Base-by-base conservation (phyloP, 2,888 invertebrate genomes). In the Lochmaea crataegi region DNA sequence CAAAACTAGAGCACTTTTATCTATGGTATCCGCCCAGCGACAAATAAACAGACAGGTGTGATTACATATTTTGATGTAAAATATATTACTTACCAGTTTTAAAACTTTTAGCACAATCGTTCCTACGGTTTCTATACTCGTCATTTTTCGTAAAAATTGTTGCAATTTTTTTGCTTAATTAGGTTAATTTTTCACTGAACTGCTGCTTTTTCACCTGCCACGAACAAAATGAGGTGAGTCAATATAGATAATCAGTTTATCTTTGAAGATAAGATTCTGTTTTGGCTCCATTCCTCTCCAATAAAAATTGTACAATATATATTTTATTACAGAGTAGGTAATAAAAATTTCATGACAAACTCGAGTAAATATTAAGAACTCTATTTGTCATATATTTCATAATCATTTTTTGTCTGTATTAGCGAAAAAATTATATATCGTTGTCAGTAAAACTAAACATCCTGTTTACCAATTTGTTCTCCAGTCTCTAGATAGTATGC, bases 81-180 rank as follows among this genome's bases (percentile, higher is more conserved):
- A 38, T 38, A 38, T 14, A 1, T 6, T 56, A 58, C 93, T 92
- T 89, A 95, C 95, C 90, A 95, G 87, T 89, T 95, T 96, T 72
- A 95, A 88, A 73, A 92, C 88, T 89, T 95, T 95, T 83, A 95
- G 90, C 86, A 94, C 92, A 75, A 95, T 92, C 72, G 94, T 92
- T 77, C 92, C 95, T 80, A 95, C 93, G 61, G 94, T 94, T 85
- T 94, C 93, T 74, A 94, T 90, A 77, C 94, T 93, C 85, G 94
- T 93, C 94, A 94, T 94, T 88, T 88, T 92, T 2, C 1, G 18
- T 68, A 73, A 73, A 65, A 64, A 18, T n/a, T 57, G 68, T 66
- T 69, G 6, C 7, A 61, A 68, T 61, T 65, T n/a, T 14, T 38
- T 41, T 65, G 22, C 56, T 41, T n/a, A 57, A 65, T 63, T 63